phyloP scores from a whole-genome alignment of 1,140 invertebrate species.

The Drosophila funebris region DNA sequence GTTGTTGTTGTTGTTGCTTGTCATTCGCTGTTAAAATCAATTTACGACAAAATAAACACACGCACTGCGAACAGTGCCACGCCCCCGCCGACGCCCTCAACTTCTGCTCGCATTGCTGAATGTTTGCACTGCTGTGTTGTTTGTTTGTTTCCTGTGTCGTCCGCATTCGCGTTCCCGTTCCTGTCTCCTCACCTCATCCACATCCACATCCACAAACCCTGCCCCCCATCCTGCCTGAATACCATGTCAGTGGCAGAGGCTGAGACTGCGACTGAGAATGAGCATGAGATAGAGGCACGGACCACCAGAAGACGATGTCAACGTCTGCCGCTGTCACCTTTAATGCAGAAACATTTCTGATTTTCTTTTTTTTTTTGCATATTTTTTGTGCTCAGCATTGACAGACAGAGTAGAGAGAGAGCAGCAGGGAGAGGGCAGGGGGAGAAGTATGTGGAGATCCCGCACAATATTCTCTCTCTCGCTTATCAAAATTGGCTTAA shows the following conservation, averaged over 20 bases:
- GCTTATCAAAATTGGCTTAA: constrained; percentile 79
- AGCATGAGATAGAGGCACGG: not conserved
- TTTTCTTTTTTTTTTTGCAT: constrained; percentile 10
- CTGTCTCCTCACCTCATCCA: not conserved
- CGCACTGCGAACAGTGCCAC: constrained; percentile 53
- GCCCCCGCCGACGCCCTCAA: constrained; percentile 6
- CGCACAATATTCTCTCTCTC: constrained; percentile 7
- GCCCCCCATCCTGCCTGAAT: not conserved
- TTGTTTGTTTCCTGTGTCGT: constrained; percentile 71
- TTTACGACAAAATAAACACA: constrained; percentile 82
- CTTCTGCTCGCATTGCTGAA: constrained; percentile 24
- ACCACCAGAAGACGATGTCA: constrained; percentile 46
- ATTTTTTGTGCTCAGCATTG: constrained; percentile 41
- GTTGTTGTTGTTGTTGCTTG: constrained; percentile 58
- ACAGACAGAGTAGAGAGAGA: constrained; percentile 58
- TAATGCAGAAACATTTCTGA: constrained; percentile 80
- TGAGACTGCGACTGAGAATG: not conserved
- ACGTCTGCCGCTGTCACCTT: constrained; percentile 74
- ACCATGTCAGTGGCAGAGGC: constrained; percentile 34
- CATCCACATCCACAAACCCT: constrained; percentile 4
- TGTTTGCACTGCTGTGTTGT: constrained; percentile 66
- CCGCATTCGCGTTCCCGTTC: not conserved
- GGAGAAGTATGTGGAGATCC: not conserved
- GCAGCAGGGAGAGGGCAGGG: not conserved
- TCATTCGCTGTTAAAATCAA: constrained; percentile 81